Base-by-base conservation (phyloP, 2,888 invertebrate genomes). In the Orthosia gracilis region DNA sequence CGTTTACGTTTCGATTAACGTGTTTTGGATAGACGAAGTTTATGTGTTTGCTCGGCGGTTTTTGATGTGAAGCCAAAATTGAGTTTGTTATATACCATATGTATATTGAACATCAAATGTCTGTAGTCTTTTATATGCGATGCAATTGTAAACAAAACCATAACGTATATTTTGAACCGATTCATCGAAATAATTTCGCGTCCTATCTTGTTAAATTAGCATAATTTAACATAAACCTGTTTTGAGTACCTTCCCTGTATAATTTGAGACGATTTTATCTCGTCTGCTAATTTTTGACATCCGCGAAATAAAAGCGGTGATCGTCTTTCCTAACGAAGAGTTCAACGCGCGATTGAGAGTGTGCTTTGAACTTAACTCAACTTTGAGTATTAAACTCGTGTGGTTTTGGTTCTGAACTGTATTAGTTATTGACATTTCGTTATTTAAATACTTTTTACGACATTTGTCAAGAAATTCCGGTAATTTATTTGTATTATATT, bases 291-390 rank as follows among this genome's bases (percentile, higher is more conserved):
- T 69, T 71, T 80, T 66, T 73, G 62, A 61, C 64, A 74, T 61
- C 40, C 40, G 69, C 57, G 13, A 31, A 26, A 26, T 55, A 49
- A 50, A 66, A 80, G 64, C 47, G 73, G 18, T 17, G 40, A n/a
- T 57, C 59, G 49, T 58, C 26, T 70, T 62, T 73, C 69, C 73
- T 52, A 84, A 89, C 87, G 86, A 90, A 93, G 94, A 93, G 90
- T 91, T 94, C 90, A 94, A 93, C 93, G 93, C 91, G 93, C 91
- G 89, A 84, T 65, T 67, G 57, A 73, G 63, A 79, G 76, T 57
- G 71, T 64, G 50, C 54, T 69, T 12, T 78, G 72, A 66, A 74
- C 74, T 78, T 26, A 31, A 67, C 47, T 55, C 31, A 21, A 23
- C 40, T 73, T 61, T 55, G 9, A 78, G n/a, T 55, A 31, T 1